These are phyloP conservation scores for Cephus pulcher DNA, from an alignment of 2,888 invertebrate species.

Conservation along the genomic window DNA sequence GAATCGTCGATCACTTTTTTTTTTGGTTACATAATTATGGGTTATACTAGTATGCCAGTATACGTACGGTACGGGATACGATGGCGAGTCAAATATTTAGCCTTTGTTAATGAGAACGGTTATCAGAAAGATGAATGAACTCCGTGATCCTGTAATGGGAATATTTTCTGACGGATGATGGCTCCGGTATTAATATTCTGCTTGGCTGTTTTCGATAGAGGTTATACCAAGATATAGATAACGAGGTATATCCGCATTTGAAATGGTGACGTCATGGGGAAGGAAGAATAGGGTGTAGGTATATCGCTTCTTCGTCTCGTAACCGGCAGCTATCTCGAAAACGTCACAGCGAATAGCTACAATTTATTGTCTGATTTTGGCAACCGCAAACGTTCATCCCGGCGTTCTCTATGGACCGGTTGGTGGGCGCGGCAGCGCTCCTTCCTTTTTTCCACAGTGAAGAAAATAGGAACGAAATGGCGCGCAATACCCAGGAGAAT, in stretches of 20 bases:
- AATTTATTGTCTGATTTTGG: constrained; percentile 50
- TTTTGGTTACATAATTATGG: neutral
- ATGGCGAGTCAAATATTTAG: neutral
- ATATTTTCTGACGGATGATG: neutral
- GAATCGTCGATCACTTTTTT: neutral
- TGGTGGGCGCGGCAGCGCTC: neutral
- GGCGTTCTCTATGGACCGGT: neutral
- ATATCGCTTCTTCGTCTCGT: constrained; percentile 30
- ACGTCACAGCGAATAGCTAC: constrained; percentile 41
- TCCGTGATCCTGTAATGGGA: neutral
- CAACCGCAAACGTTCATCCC: constrained; percentile 29
- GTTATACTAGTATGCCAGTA: neutral
- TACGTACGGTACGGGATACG: neutral
- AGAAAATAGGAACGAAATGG: neutral
- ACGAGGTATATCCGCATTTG: constrained; percentile 26
- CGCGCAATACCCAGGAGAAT: neutral
- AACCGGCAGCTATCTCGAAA: constrained; percentile 37
- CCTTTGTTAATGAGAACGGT: neutral
- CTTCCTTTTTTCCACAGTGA: neutral
- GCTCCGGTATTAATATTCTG: neutral
- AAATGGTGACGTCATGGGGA: neutral
- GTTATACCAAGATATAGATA: constrained; percentile 28
- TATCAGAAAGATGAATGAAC: neutral
- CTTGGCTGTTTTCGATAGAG: constrained; percentile 27
- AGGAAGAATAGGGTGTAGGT: constrained; percentile 12